phyloP scores from a whole-genome alignment of 2,888 invertebrate species.

The Tuta absoluta region DNA sequence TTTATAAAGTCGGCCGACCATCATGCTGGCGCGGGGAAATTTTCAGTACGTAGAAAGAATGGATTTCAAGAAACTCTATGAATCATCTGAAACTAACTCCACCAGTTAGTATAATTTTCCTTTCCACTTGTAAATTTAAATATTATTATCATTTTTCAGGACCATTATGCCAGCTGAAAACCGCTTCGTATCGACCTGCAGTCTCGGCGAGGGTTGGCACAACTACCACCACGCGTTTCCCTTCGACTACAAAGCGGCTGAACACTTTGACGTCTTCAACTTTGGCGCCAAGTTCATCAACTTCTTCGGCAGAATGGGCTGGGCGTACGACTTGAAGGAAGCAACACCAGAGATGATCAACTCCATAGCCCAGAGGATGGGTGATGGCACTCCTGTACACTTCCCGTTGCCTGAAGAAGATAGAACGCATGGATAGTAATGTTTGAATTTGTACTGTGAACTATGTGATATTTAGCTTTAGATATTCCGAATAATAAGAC shows the following conservation, averaged over 20 bases:
- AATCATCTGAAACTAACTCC: too few species aligned
- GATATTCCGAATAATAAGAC: slow-evolving; percentile 5
- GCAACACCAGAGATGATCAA: slow-evolving; percentile 72
- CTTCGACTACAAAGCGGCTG: slow-evolving; percentile 83
- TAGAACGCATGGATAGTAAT: slow-evolving; percentile 2
- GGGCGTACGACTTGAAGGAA: slow-evolving; percentile 69
- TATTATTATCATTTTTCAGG: slow-evolving; percentile 56
- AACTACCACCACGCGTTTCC: slow-evolving; percentile 90
- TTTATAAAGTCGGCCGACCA: too few species aligned
- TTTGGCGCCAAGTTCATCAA: slow-evolving; percentile 63
- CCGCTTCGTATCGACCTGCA: slow-evolving; percentile 81
- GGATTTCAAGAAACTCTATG: too few species aligned
- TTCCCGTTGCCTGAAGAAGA: slow-evolving; percentile 44
- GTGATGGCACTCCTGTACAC: slow-evolving; percentile 69
- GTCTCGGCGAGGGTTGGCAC: slow-evolving; percentile 87
- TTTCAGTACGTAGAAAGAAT: too few species aligned
- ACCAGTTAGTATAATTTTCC: neutral
- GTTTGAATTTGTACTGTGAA: neutral
- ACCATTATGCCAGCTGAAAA: slow-evolving; percentile 84
- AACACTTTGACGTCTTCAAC: slow-evolving; percentile 76
- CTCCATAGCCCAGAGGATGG: slow-evolving; percentile 65
- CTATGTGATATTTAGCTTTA: neutral
- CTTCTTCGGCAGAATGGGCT: slow-evolving; percentile 66
- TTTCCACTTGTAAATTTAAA: neutral
- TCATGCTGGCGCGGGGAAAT: too few species aligned